Base-by-base conservation (phyloP, 2,797 vertebrate genomes). In the Nyctalus aviator region DNA sequence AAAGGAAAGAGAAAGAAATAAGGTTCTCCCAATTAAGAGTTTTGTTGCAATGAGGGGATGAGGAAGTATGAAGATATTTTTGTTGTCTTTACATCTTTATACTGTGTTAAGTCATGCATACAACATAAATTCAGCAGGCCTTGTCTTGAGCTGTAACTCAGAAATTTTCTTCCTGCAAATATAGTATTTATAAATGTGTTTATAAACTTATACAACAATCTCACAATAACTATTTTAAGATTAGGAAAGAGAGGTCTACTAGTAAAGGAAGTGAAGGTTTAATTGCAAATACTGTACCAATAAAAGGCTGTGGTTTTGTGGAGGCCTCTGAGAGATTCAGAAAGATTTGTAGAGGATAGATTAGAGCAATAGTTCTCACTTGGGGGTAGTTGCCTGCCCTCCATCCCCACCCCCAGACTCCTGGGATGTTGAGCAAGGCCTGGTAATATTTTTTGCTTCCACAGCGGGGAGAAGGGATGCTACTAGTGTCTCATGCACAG, bases 111-210 rank as follows among this genome's bases (percentile, higher is more conserved):
- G 97, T 75, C 50, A 90, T 95, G 95, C 96, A 96, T 83, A 94
- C 96, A 91, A 96, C 64, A 50, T 97, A 97, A 98, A 90, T 96
- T 96, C 90, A 1, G 73, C 92, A 97, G 94, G 93, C 48, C 96
- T 95, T 96, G 96, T n/a, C 97, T 97, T 96, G 97, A 96, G 93
- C 96, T 72, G 53, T 32, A 96, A 95, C 98, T 98, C 97, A 94
- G 96, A 96, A 96, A 78, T 69, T 75, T 86, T 93, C 69, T 83
- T 96, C 98, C 97, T 97, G 97, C 97, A 98, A 98, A 98, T 95
- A 98, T 98, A 96, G 97, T 98, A 98, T 98, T 98, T 98, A 98
- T 98, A 98, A 76, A 94, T 97, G 97, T 97, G 97, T 97, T 98
- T 95, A 98, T 97, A 97, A 98, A 98, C 98, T 97, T 94, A 98